Base-by-base conservation (phyloP, 2,888 invertebrate species). In the Camponotus fellah region DNA sequence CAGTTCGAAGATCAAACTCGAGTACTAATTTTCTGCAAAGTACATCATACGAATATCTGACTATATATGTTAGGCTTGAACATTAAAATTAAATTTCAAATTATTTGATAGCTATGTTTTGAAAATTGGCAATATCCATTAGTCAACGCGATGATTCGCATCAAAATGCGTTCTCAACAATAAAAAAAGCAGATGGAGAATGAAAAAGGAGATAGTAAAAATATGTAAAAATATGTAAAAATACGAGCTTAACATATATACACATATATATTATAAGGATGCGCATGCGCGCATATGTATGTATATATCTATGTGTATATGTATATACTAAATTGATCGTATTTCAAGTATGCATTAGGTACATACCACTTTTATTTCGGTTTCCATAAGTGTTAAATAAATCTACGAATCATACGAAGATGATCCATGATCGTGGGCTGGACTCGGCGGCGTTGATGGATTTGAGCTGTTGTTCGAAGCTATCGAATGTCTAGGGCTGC, bases 381-480 rank as follows among this genome's bases (percentile, higher is more conserved):
- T 65, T 49, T 32, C n/a, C 81, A 66, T 56, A 87, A 85, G 60
- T 62, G 64, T 87, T 88, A 79, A 82, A 87, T 93, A 75, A 82
- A 86, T 93, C 95, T 96, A 96, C 93, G 96, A 96, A 94, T 96
- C 96, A 91, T 96, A 96, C 92, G 96, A 96, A 72, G 96, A 96
- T 92, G 96, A 96, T 92, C 96, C 96, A 91, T 96, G 96, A 93
- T 96, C 96, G 86, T 96, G 96, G 90, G 96, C 96, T 84, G 97
- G 97, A 92, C 96, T 97, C 69, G 97, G 97, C 74, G 97, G 97
- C 68, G 97, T 97, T 88, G 97, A 97, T 91, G 97, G 96, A 95
- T 97, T 97, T 91, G 97, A 97, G 95, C 97, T 97, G 94, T 97
- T 97, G 95, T 97, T 97, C 86, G 97, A 97, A 84, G 97, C 97